phyloP scores from a whole-genome alignment of 2,888 invertebrate genomes.

The Papilio protenor region DNA sequence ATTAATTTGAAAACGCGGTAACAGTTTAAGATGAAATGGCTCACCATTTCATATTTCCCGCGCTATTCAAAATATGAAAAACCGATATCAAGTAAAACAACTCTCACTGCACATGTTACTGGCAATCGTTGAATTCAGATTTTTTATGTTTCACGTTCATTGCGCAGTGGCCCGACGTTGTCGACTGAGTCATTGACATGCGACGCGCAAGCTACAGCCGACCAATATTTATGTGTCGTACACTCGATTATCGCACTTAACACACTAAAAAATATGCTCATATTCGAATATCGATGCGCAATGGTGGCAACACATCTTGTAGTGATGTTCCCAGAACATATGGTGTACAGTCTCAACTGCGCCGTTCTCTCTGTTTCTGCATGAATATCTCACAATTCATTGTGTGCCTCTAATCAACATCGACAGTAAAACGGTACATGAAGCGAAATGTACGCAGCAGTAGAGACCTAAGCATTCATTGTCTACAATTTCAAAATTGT shows the following conservation, averaged over 20 bases:
- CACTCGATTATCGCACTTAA: conserved; percentile 48
- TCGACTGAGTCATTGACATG: conserved; percentile 57
- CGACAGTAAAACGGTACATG: conserved; percentile 36
- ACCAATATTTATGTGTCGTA: conserved; percentile 46
- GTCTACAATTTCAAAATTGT: conserved; percentile 33
- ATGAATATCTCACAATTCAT: conserved; percentile 42
- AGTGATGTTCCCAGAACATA: conserved; percentile 50
- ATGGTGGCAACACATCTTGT: conserved; percentile 47
- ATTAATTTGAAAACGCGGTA: neutral
- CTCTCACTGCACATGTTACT: conserved; percentile 45
- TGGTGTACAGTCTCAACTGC: conserved; percentile 47
- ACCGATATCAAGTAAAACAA: conserved; percentile 38
- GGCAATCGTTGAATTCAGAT: conserved; percentile 48
- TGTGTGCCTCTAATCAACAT: conserved; percentile 45
- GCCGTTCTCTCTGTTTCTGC: conserved; percentile 36
- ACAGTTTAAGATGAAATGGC: neutral
- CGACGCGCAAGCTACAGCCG: conserved; percentile 51
- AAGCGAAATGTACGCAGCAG: conserved; percentile 45
- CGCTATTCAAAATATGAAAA: conserved; percentile 37
- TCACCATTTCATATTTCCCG: conserved; percentile 35
- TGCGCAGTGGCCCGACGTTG: conserved; percentile 47
- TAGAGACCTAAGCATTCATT: conserved; percentile 7
- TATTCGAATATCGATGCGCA: conserved; percentile 46
- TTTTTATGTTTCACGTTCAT: conserved; percentile 53
- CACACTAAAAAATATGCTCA: conserved; percentile 24